phyloP scores from a whole-genome alignment of 2,888 invertebrate species.

The Melolontha melolontha region DNA sequence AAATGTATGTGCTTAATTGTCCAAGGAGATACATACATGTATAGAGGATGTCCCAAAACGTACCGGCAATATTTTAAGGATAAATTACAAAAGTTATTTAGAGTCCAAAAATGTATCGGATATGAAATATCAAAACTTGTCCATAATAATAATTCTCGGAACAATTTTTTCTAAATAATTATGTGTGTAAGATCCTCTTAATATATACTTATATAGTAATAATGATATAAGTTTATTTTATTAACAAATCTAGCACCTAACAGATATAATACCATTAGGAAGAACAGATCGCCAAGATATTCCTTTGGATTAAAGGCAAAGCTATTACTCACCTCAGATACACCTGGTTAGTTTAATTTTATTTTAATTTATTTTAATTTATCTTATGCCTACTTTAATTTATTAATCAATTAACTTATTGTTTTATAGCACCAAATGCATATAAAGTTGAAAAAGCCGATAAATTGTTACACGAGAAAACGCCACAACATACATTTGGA shows the following conservation, averaged over 20 bases:
- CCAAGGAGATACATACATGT: too few species aligned
- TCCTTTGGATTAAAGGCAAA: conserved; percentile 73
- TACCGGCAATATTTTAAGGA: too few species aligned
- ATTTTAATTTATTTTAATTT: conserved; percentile 12
- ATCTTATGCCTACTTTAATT: not conserved
- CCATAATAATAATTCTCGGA: too few species aligned
- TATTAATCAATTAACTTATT: not conserved
- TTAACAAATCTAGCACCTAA: conserved; percentile 57
- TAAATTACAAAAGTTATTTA: too few species aligned
- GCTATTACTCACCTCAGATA: conserved; percentile 61
- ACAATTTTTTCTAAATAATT: too few species aligned
- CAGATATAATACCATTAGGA: conserved; percentile 55
- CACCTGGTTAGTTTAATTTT: conserved; percentile 55
- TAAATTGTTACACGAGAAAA: conserved; percentile 68
- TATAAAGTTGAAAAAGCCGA: conserved; percentile 70
- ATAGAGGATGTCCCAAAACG: too few species aligned
- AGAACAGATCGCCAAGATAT: conserved; percentile 50
- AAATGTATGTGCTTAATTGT: too few species aligned
- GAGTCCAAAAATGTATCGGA: too few species aligned
- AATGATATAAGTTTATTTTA: conserved; percentile 39
- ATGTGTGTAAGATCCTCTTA: not conserved
- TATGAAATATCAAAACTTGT: too few species aligned
- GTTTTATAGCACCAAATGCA: conserved; percentile 67
- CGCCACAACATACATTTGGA: conserved; percentile 74
- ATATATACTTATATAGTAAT: conserved; percentile 33